phyloP scores from a whole-genome alignment of 64 coral and sea anemone genomes.

The Montipora efflorescens region DNA sequence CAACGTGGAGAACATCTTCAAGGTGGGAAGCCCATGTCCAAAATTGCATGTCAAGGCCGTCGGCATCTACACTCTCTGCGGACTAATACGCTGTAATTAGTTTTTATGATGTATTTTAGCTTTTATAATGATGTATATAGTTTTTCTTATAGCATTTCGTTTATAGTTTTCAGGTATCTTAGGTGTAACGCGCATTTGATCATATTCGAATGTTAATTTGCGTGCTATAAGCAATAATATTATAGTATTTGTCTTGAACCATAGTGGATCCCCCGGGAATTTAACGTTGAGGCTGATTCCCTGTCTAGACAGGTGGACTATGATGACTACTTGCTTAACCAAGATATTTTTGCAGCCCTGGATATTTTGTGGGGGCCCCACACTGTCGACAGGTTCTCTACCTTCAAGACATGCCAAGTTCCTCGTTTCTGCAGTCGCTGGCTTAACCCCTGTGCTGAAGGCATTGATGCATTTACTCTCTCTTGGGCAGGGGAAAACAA shows the following conservation, averaged over 20 bases:
- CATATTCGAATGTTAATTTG: too few species aligned
- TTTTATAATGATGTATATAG: too few species aligned
- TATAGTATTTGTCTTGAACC: neutral
- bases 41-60: too few species aligned
- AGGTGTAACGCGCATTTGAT: too few species aligned
- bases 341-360: neutral
- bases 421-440: constrained; percentile 14
- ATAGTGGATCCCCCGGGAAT: neutral
- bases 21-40: too few species aligned
- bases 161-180: too few species aligned
- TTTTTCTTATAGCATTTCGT: too few species aligned
- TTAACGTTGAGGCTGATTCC: neutral
- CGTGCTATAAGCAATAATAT: neutral
- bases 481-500: constrained; percentile 50
- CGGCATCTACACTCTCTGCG: too few species aligned
- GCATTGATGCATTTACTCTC: constrained; percentile 28
- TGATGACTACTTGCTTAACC: constrained; percentile 45
- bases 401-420: constrained; percentile 15
- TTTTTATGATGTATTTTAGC: too few species aligned
- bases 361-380: constrained; percentile 22
- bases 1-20: too few species aligned
- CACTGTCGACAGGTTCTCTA: constrained; percentile 31
- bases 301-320: neutral
- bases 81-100: too few species aligned
- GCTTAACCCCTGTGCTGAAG: constrained; percentile 18